Percentiles rank a stretch among this genome's conserved stretches.
Evolutionary conservation across 2,888 invertebrate genomes (phyloP).

Genomic region (Anagyrus pseudococci): DNA sequence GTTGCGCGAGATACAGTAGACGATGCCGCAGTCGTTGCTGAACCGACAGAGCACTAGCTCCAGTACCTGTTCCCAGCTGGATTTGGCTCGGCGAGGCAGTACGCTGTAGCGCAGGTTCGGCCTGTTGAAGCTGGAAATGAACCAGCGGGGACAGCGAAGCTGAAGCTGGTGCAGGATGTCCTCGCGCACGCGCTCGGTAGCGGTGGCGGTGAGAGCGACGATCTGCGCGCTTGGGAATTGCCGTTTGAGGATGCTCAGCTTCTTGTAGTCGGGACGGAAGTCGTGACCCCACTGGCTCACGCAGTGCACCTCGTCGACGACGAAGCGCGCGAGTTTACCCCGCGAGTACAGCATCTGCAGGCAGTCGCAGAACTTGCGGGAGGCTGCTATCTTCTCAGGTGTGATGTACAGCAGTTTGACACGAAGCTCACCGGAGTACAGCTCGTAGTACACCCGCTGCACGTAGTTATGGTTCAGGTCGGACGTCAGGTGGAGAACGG

Average conservation of each 20-base stretch:
- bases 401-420: constrained; percentile 93
- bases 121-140: constrained; percentile 94
- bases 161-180: constrained; percentile 89
- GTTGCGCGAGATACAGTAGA: constrained; percentile 92
- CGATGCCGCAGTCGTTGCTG: constrained; percentile 81
- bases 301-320: constrained; percentile 98
- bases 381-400: constrained; percentile 91
- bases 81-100: constrained; percentile 78
- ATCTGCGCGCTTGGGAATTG: constrained; percentile 78
- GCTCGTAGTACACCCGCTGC: constrained; percentile 75
- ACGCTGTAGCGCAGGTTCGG: constrained; percentile 89
- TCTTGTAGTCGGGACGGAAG: constrained; percentile 90
- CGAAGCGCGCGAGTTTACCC: constrained; percentile 81
- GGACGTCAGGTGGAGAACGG: constrained; percentile 84
- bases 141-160: constrained; percentile 73
- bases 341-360: constrained; percentile 76
- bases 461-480: constrained; percentile 71
- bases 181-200: constrained; percentile 87
- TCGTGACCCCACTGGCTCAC: constrained; percentile 99
- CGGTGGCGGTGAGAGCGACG: constrained; percentile 94
- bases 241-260: constrained; percentile 73
- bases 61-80: constrained; percentile 74
- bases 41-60: constrained; percentile 77
- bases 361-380: constrained; percentile 73
- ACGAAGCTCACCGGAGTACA: constrained; percentile 71